Evolutionary conservation across 2,113 vertebrate genomes (phyloP).

Genomic region (Bambusicola thoracicus): DNA sequence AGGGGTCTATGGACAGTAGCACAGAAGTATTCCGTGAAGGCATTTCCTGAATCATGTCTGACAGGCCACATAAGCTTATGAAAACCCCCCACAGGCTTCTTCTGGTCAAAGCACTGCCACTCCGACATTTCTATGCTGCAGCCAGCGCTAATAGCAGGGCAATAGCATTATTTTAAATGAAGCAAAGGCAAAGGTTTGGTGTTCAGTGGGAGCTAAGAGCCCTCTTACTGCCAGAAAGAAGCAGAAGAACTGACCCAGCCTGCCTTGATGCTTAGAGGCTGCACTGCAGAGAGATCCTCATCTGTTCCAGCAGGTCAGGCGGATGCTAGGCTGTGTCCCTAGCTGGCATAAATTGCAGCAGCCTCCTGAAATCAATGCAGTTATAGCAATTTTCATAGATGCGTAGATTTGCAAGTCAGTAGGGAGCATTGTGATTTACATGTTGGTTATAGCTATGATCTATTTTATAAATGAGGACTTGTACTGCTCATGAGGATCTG

Average conservation of each 20-base stretch:
- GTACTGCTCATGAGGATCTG: neutral
- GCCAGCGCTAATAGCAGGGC: neutral
- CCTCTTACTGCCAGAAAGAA: neutral
- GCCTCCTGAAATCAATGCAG: conserved; percentile 61
- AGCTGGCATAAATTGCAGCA: conserved; percentile 1
- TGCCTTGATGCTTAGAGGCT: neutral
- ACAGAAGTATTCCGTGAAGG: neutral
- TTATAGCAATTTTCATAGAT: conserved; percentile 66
- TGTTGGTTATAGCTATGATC: conserved; percentile 46
- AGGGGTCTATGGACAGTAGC: neutral
- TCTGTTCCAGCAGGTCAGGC: conserved; percentile 63
- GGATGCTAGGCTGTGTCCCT: neutral
- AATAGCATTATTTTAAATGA: neutral
- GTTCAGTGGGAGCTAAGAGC: neutral
- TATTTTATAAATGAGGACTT: conserved; percentile 58
- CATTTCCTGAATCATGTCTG: neutral
- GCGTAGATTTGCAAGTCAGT: conserved; percentile 56
- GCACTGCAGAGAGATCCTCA: neutral
- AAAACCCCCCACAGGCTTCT: neutral
- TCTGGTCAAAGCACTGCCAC: neutral
- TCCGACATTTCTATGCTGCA: neutral
- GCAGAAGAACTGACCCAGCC: neutral
- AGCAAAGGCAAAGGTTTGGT: neutral
- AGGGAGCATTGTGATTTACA: conserved; percentile 64
- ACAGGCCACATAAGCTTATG: neutral